phyloP scores from a whole-genome alignment of 2,113 vertebrate species.

The Spheniscus mendiculus region DNA sequence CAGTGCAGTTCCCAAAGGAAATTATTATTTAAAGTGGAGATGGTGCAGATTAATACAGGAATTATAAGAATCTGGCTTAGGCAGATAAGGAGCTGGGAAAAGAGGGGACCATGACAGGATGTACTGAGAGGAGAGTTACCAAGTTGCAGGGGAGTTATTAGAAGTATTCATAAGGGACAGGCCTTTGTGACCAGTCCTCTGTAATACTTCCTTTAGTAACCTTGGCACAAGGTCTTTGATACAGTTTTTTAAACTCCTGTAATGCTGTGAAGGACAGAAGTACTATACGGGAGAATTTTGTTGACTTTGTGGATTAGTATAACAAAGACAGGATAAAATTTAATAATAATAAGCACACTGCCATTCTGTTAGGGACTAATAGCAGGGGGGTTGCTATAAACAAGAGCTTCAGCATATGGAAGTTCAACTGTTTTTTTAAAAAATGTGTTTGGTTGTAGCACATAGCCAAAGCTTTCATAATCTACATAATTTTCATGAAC shows the following conservation, averaged over 20 bases:
- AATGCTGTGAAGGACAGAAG: neutral
- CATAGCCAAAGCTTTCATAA: neutral
- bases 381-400: neutral
- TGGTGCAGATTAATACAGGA: constrained; percentile 8
- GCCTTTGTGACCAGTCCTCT: neutral
- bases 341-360: neutral
- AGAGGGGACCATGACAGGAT: neutral
- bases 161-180: neutral
- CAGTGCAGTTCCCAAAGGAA: constrained; percentile 18
- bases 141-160: neutral
- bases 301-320: neutral
- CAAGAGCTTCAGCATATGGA: neutral
- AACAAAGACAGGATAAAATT: neutral
- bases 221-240: neutral
- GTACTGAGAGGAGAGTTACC: neutral
- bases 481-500: neutral
- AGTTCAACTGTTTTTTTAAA: neutral
- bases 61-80: constrained; percentile 9
- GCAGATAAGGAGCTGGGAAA: constrained; percentile 23
- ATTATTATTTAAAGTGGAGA: constrained; percentile 21
- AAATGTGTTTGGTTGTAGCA: neutral
- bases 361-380: neutral
- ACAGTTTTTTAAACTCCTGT: neutral
- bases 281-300: neutral
- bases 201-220: neutral